These are phyloP conservation scores for Temnothorax nylanderi DNA, from an alignment of 1,140 invertebrate genomes.

Conservation along the genomic window DNA sequence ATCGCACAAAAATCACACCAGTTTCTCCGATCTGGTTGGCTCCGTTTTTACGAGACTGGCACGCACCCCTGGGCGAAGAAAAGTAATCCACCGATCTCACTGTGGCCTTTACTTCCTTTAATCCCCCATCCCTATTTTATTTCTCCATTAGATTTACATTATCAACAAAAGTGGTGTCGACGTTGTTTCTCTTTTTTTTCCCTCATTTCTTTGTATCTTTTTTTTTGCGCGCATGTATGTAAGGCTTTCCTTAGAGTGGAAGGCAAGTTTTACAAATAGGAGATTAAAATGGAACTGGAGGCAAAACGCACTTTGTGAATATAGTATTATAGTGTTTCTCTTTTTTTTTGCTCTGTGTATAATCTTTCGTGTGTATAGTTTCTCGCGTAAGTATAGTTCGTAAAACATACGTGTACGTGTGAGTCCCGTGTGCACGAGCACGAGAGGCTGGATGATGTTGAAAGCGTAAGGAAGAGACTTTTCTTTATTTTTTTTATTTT, in stretches of 20 bases:
- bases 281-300: slow-evolving; percentile 72
- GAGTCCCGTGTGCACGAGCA: slow-evolving; percentile 39
- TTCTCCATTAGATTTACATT: slow-evolving; percentile 66
- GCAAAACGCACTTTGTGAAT: slow-evolving; percentile 73
- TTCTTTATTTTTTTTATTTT: slow-evolving; percentile 54
- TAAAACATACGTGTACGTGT: slow-evolving; percentile 50
- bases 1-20: slow-evolving; percentile 76
- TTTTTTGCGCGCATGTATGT: slow-evolving; percentile 80
- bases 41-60: slow-evolving; percentile 68
- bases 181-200: slow-evolving; percentile 67
- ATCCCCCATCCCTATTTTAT: slow-evolving; percentile 71
- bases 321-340: slow-evolving; percentile 57
- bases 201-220: slow-evolving; percentile 48
- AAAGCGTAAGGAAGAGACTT: slow-evolving; percentile 74
- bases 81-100: slow-evolving; percentile 74
- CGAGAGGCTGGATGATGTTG: slow-evolving; percentile 37
- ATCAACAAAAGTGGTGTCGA: slow-evolving; percentile 83
- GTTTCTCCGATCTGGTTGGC: slow-evolving; percentile 71
- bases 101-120: slow-evolving; percentile 67
- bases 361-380: slow-evolving; percentile 48
- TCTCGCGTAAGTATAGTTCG: slow-evolving; percentile 51
- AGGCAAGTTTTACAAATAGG: slow-evolving; percentile 74
- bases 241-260: slow-evolving; percentile 70
- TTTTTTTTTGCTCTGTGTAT: slow-evolving; percentile 57
- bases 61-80: slow-evolving; percentile 72